These are phyloP conservation scores for Venturia canescens DNA, from an alignment of 1,140 invertebrate species.

Conservation along the genomic window DNA sequence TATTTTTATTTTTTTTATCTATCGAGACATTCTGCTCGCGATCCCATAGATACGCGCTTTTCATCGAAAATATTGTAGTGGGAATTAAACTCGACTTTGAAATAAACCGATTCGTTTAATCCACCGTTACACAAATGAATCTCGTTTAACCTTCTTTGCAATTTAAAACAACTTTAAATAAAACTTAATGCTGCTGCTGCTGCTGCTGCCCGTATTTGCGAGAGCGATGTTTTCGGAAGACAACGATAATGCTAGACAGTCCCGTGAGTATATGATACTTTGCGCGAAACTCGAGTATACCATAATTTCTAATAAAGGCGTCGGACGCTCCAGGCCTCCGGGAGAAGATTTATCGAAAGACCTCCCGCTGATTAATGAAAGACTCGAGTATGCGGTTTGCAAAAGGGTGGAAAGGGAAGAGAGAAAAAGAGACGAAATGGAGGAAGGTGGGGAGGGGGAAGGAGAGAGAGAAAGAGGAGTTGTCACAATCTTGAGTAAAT, in stretches of 20 bases:
- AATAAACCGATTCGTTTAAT: neutral
- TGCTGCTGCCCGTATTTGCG: neutral
- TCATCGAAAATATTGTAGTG: neutral
- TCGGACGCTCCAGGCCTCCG: conserved; percentile 38
- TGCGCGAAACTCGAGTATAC: conserved; percentile 40
- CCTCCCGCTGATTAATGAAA: conserved; percentile 52
- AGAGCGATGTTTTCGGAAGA: conserved; percentile 19
- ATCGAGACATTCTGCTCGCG: neutral
- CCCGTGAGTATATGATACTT: conserved; percentile 19
- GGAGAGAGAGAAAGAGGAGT: conserved; percentile 28
- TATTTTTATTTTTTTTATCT: conserved; percentile 13
- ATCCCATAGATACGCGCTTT: neutral
- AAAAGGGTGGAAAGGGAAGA: conserved; percentile 9
- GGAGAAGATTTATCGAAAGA: conserved; percentile 48
- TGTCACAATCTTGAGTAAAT: conserved; percentile 36
- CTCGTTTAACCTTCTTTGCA: neutral
- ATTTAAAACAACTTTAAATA: neutral
- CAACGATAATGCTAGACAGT: conserved; percentile 33
- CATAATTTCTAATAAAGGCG: conserved; percentile 52
- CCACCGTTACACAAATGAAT: neutral
- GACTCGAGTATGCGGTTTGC: conserved; percentile 32
- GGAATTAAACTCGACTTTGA: neutral
- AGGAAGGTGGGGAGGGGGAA: too few relatives aligned
- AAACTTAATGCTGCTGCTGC: neutral
- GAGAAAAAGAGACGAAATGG: neutral